Conservation (phyloP, 2,888 invertebrate species). For the Alsophila aescularia region DNA sequence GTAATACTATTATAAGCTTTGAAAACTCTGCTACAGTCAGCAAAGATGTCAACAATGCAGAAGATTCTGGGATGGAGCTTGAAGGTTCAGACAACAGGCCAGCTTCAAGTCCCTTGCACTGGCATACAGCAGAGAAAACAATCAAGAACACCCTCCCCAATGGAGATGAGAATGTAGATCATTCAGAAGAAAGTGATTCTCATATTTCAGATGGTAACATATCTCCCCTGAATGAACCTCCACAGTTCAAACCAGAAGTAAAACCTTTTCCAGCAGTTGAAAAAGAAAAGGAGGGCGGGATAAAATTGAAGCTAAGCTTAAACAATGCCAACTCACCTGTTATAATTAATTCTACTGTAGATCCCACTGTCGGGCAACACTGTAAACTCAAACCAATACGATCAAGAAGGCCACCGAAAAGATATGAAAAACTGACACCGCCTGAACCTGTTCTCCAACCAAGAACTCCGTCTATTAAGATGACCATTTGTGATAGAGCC, state of each 20-base stretch:
- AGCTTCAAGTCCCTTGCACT: constrained; percentile 48
- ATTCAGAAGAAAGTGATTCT: constrained; percentile 69
- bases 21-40: constrained; percentile 54
- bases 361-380: constrained; percentile 73
- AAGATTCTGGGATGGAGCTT: constrained; percentile 61
- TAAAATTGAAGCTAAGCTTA: constrained; percentile 76
- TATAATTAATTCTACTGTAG: constrained; percentile 80
- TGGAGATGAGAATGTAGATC: constrained; percentile 68
- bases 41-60: constrained; percentile 61
- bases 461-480: constrained; percentile 74
- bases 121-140: constrained; percentile 44
- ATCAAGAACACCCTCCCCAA: constrained; percentile 52
- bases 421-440: constrained; percentile 66
- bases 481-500: constrained; percentile 81
- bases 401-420: constrained; percentile 71
- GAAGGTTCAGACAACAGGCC: constrained; percentile 56
- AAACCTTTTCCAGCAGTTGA: constrained; percentile 41
- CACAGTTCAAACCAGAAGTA: constrained; percentile 49
- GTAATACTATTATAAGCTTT: constrained; percentile 62
- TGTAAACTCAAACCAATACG: constrained; percentile 67
- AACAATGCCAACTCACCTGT: constrained; percentile 80
- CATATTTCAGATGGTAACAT: constrained; percentile 55
- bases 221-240: constrained; percentile 43
- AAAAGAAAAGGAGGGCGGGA: constrained; percentile 73
- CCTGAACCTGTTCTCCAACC: constrained; percentile 45